A percentile compares a stretch with the other conserved stretches of the same genome.
Evolutionary conservation across 2,888 invertebrate species (phyloP).

Genomic region (Atethmia centrago): DNA sequence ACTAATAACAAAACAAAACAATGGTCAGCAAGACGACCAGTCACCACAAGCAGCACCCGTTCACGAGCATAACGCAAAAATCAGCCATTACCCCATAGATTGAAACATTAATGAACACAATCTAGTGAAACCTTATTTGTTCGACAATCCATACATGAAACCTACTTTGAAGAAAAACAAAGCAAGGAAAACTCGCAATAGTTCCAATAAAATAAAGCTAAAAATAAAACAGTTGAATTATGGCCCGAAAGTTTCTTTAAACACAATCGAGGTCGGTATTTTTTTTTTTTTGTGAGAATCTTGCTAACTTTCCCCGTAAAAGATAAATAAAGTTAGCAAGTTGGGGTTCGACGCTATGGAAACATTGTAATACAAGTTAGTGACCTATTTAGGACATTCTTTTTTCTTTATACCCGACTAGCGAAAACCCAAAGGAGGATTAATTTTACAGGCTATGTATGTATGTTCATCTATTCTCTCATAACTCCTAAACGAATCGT

Average conservation of each 20-base stretch:
- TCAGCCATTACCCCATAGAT: no score
- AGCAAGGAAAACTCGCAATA: conserved; percentile 3
- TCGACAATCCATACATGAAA: background rate
- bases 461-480: no score
- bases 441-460: no score
- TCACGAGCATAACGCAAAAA: no score
- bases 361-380: conserved; percentile 18
- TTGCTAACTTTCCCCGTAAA: conserved; percentile 35
- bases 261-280: conserved; percentile 21
- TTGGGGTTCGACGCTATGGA: background rate
- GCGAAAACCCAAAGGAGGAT: no score
- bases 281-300: conserved; percentile 42
- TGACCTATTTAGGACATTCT: background rate
- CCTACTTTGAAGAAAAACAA: background rate
- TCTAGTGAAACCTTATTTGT: background rate
- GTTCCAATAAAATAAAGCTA: conserved; percentile 4
- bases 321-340: conserved; percentile 32
- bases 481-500: no score
- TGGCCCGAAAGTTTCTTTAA: conserved; percentile 29
- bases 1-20: no score
- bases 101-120: background rate
- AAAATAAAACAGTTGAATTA: conserved; percentile 23
- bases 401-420: background rate
- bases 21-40: no score
- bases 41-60: no score